These are phyloP conservation scores for Podilymbus podiceps DNA, from an alignment of 2,113 vertebrate genomes.

Conservation along the genomic window DNA sequence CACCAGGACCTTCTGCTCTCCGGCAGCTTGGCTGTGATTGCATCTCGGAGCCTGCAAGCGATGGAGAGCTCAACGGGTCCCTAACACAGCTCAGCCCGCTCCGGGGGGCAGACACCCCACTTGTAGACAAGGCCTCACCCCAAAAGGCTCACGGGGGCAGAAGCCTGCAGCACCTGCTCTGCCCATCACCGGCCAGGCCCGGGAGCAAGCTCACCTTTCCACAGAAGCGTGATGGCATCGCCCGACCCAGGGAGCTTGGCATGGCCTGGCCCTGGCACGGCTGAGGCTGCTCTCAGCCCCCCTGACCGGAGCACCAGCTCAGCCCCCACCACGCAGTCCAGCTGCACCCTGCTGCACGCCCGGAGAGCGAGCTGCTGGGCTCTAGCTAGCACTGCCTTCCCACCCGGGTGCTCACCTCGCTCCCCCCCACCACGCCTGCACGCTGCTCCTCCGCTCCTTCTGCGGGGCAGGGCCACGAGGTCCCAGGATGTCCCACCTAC, in stretches of 20 bases:
- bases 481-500: background rate
- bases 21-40: background rate
- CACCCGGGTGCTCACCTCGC: background rate
- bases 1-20: background rate
- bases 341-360: background rate
- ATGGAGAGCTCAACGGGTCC: background rate
- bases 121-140: background rate
- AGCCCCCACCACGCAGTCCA: background rate
- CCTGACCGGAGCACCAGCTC: background rate
- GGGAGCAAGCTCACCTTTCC: background rate
- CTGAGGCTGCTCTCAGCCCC: background rate
- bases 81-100: background rate
- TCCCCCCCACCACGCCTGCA: background rate
- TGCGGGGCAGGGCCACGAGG: background rate
- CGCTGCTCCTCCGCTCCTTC: background rate
- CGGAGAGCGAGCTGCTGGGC: too few species aligned
- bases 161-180: background rate
- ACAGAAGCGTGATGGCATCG: background rate
- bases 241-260: background rate
- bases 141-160: background rate
- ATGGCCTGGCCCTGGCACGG: accelerated
- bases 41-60: background rate
- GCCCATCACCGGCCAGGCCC: background rate
- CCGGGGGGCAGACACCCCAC: background rate
- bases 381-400: background rate